Conservation (phyloP, 1,140 invertebrate species). For the Cepaea nemoralis region DNA sequence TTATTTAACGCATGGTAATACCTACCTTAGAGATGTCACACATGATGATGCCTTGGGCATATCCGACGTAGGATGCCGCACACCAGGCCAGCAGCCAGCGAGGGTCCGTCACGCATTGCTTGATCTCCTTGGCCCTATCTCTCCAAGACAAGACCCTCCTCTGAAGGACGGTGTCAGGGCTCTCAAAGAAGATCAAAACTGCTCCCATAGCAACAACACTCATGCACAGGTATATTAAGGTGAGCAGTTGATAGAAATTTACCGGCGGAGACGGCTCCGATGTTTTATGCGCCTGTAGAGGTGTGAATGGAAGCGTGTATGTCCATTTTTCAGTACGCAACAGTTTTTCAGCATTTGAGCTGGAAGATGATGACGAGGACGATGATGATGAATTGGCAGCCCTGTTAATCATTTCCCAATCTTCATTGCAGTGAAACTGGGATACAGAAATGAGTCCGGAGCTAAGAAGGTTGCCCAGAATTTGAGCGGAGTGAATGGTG, state of each 20-base stretch:
- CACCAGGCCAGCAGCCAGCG: constrained; percentile 44
- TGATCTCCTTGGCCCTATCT: constrained; percentile 42
- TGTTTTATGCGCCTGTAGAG: constrained; percentile 41
- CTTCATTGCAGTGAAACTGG: constrained; percentile 46
- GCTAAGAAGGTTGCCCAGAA: constrained; percentile 51
- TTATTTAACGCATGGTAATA: not conserved
- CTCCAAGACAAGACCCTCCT: constrained; percentile 40
- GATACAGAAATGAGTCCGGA: constrained; percentile 51
- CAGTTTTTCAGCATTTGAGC: not conserved
- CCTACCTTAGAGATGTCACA: constrained; percentile 51
- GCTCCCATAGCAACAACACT: constrained; percentile 50
- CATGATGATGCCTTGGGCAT: constrained; percentile 47
- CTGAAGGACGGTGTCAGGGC: constrained; percentile 47
- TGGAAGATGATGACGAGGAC: not conserved
- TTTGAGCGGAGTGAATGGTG: constrained; percentile 53
- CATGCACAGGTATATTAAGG: constrained; percentile 51
- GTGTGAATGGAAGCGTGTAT: constrained; percentile 52
- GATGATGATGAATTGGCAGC: not conserved
- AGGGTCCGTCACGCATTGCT: constrained; percentile 37
- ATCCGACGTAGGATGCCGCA: constrained; percentile 47
- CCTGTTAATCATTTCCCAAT: constrained; percentile 33
- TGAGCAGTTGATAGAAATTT: constrained; percentile 52
- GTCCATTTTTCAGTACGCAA: constrained; percentile 46
- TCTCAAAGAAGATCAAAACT: constrained; percentile 52
- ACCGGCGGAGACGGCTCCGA: constrained; percentile 41